A percentile compares a stretch with the other conserved stretches of the same genome.
phyloP scores from a whole-genome alignment of 2,113 vertebrate genomes.

The Tympanuchus pallidicinctus region DNA sequence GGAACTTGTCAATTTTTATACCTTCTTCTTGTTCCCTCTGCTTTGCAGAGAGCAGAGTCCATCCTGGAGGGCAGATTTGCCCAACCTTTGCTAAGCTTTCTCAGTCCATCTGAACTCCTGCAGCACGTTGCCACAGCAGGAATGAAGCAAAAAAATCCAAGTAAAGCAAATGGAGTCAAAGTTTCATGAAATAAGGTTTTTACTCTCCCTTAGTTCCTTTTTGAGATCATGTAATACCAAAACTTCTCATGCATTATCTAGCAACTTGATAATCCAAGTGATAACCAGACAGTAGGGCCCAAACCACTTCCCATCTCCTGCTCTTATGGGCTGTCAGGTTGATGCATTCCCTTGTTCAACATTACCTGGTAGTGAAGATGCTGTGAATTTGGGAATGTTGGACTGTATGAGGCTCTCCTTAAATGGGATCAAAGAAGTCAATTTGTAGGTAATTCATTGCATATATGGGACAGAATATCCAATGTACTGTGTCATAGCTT shows the following conservation, averaged over 20 bases:
- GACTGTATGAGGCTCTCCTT: background rate
- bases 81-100: background rate
- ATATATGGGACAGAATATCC: background rate
- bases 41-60: background rate
- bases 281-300: fast-evolving
- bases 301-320: background rate
- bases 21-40: background rate
- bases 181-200: background rate
- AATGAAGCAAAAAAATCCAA: background rate
- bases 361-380: background rate
- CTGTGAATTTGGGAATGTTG: background rate
- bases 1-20: background rate
- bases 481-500: too few species aligned
- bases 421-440: background rate
- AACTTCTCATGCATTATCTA: background rate
- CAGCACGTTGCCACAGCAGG: background rate
- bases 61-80: fast-evolving
- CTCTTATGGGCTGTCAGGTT: background rate
- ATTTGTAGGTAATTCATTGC: background rate
- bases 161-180: background rate
- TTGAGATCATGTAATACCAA: background rate
- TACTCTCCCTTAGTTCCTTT: background rate
- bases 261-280: fast-evolving
- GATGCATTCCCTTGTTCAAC: background rate
- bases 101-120: background rate